Evolutionary conservation across 2,888 invertebrate species (phyloP).

Genomic region (Sarcophaga variegata): DNA sequence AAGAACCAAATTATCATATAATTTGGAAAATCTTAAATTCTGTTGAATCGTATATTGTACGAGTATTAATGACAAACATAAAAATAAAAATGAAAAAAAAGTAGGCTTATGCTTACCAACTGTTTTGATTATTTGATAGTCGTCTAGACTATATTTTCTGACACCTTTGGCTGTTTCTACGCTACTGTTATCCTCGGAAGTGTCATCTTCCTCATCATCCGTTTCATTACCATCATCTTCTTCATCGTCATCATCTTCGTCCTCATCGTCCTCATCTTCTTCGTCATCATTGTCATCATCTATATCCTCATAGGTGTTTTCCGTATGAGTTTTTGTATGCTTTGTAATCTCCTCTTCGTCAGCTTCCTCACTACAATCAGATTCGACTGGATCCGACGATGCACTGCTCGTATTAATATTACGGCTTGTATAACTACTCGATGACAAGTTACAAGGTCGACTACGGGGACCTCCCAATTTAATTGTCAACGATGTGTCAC

Average conservation of each 20-base stretch:
- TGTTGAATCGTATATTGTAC: not conserved
- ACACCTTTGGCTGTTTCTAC: slow-evolving; percentile 78
- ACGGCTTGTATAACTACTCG: slow-evolving; percentile 67
- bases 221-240: slow-evolving; percentile 78
- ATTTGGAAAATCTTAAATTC: slow-evolving; percentile 2
- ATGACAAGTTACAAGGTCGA: slow-evolving; percentile 28
- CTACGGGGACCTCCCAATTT: slow-evolving; percentile 72
- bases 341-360: slow-evolving; percentile 72
- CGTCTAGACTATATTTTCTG: slow-evolving; percentile 87
- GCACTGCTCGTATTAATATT: slow-evolving; percentile 73
- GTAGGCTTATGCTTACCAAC: slow-evolving; percentile 84
- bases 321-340: slow-evolving; percentile 65
- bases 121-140: slow-evolving; percentile 93
- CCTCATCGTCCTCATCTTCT: slow-evolving; percentile 75
- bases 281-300: slow-evolving; percentile 73
- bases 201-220: slow-evolving; percentile 78
- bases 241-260: slow-evolving; percentile 75
- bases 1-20: slow-evolving; percentile 9
- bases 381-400: slow-evolving; percentile 81
- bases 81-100: not conserved
- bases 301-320: slow-evolving; percentile 70
- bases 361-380: slow-evolving; percentile 80
- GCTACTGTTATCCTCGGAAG: slow-evolving; percentile 81
- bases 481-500: slow-evolving; percentile 77
- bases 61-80: too few relatives aligned